These are phyloP conservation scores for Rhyacophila brunnea DNA, from an alignment of 1,140 invertebrate species.

Conservation along the genomic window DNA sequence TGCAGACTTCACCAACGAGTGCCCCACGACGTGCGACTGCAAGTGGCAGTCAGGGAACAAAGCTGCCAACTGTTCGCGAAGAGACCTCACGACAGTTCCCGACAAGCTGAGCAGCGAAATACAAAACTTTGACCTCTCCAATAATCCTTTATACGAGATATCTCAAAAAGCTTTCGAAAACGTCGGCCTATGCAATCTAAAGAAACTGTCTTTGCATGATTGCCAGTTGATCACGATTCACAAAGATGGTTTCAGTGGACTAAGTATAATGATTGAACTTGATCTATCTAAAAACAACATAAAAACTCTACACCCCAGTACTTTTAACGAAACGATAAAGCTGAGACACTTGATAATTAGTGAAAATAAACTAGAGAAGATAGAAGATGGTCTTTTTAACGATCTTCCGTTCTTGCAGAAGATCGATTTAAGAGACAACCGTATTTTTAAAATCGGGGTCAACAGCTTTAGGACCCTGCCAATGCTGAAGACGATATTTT, in stretches of 20 bases:
- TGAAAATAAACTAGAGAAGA: conserved; percentile 67
- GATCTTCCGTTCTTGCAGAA: conserved; percentile 72
- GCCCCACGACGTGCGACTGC: conserved; percentile 65
- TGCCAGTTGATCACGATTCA: conserved; percentile 71
- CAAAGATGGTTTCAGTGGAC: conserved; percentile 68
- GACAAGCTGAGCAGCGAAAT: conserved; percentile 68
- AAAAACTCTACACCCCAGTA: conserved; percentile 63
- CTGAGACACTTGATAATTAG: conserved; percentile 70
- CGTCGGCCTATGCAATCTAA: conserved; percentile 72
- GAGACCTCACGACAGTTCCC: conserved; percentile 66
- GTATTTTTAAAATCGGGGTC: conserved; percentile 64
- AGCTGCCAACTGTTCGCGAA: conserved; percentile 74
- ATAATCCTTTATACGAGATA: conserved; percentile 68
- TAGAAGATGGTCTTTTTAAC: conserved; percentile 75
- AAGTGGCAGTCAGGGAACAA: conserved; percentile 79
- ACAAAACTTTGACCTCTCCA: conserved; percentile 72
- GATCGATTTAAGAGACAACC: conserved; percentile 74
- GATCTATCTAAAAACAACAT: conserved; percentile 80
- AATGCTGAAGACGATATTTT: conserved; percentile 63
- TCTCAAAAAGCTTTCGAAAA: conserved; percentile 66
- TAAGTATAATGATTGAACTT: conserved; percentile 79
- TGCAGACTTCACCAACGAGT: conserved; percentile 49
- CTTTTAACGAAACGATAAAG: conserved; percentile 67
- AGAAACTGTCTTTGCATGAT: conserved; percentile 72
- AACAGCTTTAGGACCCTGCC: conserved; percentile 71